Percentiles rank a stretch among this genome's conserved stretches.
Evolutionary conservation across 2,113 vertebrate genomes (phyloP).

Genomic region (Atlantisia rogersi): DNA sequence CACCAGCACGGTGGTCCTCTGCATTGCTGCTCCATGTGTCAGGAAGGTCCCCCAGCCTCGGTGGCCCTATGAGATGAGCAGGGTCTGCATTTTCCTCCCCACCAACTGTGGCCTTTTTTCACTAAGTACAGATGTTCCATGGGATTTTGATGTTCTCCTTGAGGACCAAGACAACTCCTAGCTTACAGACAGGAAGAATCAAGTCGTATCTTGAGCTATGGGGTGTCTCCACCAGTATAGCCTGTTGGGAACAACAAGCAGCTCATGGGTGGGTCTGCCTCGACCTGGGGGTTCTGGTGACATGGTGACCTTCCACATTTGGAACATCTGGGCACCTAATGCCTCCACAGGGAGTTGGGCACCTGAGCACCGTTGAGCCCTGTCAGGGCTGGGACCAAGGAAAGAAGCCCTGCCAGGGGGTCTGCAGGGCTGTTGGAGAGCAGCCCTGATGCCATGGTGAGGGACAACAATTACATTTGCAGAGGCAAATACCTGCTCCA

Average conservation of each 20-base stretch:
- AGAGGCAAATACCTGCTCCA: background rate
- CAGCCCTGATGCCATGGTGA: background rate
- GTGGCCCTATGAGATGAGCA: background rate
- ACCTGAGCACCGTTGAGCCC: background rate
- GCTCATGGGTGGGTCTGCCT: background rate
- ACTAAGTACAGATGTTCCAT: background rate
- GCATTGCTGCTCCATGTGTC: background rate
- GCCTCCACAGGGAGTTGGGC: background rate
- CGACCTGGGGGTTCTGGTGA: background rate
- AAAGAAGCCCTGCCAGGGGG: background rate
- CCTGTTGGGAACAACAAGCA: fast-evolving
- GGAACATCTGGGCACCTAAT: background rate
- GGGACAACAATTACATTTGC: background rate
- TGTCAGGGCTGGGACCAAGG: background rate
- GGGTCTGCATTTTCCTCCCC: background rate
- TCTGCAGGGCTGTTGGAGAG: background rate
- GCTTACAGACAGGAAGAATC: background rate
- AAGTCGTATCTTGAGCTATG: background rate
- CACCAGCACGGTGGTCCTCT: background rate
- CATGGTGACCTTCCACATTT: background rate
- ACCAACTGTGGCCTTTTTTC: too few relatives aligned
- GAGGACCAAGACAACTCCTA: background rate
- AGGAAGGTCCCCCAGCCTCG: background rate
- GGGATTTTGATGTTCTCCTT: background rate
- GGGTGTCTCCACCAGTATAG: background rate